phyloP scores from a whole-genome alignment of 2,113 vertebrate genomes.

The Leucosticte australis region DNA sequence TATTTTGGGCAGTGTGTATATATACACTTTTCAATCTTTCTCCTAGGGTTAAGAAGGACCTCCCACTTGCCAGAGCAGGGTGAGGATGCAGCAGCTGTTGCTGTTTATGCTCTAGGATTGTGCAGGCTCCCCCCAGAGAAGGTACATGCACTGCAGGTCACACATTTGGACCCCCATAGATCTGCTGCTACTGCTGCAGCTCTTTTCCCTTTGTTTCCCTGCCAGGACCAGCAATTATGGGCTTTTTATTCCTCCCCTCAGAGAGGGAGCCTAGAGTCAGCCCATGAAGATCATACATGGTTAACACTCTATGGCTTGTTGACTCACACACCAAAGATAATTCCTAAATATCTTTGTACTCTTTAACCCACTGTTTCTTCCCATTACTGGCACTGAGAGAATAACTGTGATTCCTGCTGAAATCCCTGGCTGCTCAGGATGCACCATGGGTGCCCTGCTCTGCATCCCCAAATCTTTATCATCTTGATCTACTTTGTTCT shows the following conservation, averaged over 20 bases:
- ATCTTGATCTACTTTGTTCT: background rate
- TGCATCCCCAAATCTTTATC: background rate
- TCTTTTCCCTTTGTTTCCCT: background rate
- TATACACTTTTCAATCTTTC: background rate
- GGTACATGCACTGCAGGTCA: background rate
- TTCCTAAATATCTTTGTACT: background rate
- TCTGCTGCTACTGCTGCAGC: background rate
- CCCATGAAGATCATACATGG: background rate
- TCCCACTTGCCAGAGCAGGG: background rate
- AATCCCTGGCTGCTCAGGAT: background rate
- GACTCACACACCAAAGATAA: background rate
- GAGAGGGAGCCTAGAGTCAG: background rate
- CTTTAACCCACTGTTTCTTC: constrained; percentile 27
- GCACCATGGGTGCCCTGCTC: background rate
- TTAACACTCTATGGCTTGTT: background rate
- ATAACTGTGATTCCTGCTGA: background rate
- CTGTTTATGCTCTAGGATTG: background rate
- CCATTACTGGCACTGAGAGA: background rate
- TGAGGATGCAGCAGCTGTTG: background rate
- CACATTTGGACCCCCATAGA: background rate
- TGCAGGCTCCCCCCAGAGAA: background rate
- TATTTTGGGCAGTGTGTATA: background rate
- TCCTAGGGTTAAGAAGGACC: background rate
- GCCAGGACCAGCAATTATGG: background rate
- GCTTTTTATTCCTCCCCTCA: background rate